A percentile compares a stretch with the other conserved stretches of the same genome.
phyloP scores from a whole-genome alignment of 2,888 invertebrate species.

The Andrena chrysosceles region DNA sequence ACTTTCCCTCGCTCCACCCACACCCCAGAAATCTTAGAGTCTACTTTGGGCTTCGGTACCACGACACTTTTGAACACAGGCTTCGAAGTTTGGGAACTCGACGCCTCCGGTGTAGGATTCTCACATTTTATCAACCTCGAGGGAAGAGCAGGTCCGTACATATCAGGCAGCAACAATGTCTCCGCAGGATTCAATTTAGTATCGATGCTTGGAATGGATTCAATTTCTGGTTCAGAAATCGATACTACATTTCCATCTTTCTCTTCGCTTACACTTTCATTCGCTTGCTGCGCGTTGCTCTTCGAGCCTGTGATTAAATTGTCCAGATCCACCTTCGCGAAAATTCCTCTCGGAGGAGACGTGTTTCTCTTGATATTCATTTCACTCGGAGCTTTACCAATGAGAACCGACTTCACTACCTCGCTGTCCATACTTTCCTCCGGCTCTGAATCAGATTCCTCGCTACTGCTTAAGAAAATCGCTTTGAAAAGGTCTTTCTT shows the following conservation, averaged over 20 bases:
- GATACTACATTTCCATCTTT: slow-evolving; percentile 29
- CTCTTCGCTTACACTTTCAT: slow-evolving; percentile 33
- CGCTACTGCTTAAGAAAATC: slow-evolving; percentile 94
- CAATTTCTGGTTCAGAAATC: slow-evolving; percentile 1
- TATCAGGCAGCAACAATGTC: slow-evolving; percentile 73
- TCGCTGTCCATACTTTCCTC: slow-evolving; percentile 79
- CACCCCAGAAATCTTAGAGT: slow-evolving; percentile 60
- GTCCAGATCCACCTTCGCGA: slow-evolving; percentile 89
- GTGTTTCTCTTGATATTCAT: slow-evolving; percentile 88
- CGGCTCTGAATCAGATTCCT: slow-evolving; percentile 87
- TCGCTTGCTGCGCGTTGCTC: background rate
- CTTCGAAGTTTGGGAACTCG: slow-evolving; percentile 48
- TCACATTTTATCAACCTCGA: slow-evolving; percentile 79
- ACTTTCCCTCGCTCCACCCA: slow-evolving; percentile 77
- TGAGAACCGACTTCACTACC: slow-evolving; percentile 76
- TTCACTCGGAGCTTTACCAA: slow-evolving; percentile 84
- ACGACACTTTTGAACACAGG: slow-evolving; percentile 75
- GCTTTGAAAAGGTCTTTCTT: slow-evolving; percentile 94
- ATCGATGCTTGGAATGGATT: slow-evolving; percentile 15
- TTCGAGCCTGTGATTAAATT: slow-evolving; percentile 81
- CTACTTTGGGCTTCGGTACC: slow-evolving; percentile 64
- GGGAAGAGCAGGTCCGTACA: slow-evolving; percentile 88
- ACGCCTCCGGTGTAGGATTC: slow-evolving; percentile 35
- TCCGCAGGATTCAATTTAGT: slow-evolving; percentile 20
- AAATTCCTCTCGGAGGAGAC: slow-evolving; percentile 91